Conservation (phyloP, 2,888 invertebrate genomes). For the Drosophila antonietae region DNA sequence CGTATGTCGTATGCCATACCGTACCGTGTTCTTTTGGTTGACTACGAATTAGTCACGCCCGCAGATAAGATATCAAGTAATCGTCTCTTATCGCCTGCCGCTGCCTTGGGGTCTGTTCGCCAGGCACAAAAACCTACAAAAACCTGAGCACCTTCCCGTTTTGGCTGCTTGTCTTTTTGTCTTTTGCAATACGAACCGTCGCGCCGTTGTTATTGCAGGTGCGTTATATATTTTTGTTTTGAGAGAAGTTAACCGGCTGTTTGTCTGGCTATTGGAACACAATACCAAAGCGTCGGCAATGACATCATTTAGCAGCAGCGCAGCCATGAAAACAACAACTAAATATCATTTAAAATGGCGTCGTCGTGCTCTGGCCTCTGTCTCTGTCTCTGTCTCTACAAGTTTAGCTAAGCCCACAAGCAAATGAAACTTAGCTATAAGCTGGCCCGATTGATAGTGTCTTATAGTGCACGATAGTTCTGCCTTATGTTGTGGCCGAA, state of each 20-base stretch:
- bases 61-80: constrained; percentile 71
- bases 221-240: constrained; percentile 12
- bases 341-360: constrained; percentile 65
- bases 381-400: background rate
- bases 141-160: constrained; percentile 15
- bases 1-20: background rate
- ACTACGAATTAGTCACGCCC: constrained; percentile 72
- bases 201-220: constrained; percentile 25
- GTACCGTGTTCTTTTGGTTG: constrained; percentile 33
- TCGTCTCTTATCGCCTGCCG: constrained; percentile 65
- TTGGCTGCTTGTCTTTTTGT: constrained; percentile 54
- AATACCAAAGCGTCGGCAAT: constrained; percentile 65
- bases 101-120: constrained; percentile 55
- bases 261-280: constrained; percentile 64
- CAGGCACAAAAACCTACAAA: constrained; percentile 14
- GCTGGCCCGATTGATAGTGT: constrained; percentile 37
- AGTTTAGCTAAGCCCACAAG: constrained; percentile 17
- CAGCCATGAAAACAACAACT: constrained; percentile 56
- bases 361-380: constrained; percentile 15
- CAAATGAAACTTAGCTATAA: constrained; percentile 29
- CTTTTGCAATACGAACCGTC: constrained; percentile 65
- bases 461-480: constrained; percentile 14
- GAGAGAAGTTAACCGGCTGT: constrained; percentile 56
- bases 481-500: constrained; percentile 19
- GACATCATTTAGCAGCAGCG: constrained; percentile 67